Evolutionary conservation across 64 coral and sea anemone genomes (phyloP), one percentile per base, ranked within the genome.

Genomic region (Platygyra sinensis): DNA sequence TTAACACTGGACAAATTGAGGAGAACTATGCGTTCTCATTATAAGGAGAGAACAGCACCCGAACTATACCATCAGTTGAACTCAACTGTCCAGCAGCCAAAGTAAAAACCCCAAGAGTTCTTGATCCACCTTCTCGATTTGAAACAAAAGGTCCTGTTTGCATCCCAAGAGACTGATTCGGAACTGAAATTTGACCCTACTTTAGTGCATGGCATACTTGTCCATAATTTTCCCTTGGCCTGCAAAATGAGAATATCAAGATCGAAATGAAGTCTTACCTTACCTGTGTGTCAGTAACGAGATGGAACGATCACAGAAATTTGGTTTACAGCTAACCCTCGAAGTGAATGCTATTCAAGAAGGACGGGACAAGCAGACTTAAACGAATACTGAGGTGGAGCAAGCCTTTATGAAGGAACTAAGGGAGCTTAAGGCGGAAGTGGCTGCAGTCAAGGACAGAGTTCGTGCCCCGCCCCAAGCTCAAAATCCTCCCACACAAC

Each of bases 101-200:
- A 74, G 42, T 80, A 86, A 72, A 94, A 61, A 10, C 57, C 80
- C 16, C 87, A 94, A 54, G 38, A 94, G 11, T 86, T 94, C 27
- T 72, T 94, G 33, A 77, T 90, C 60, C 32, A 82, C 36, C 60
- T 77, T 0, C 39, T 94, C 18, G 74, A 94, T 73, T 71, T 86
- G 71, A 25, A 89, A 86, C 75, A n/a, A n/a, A n/a, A n/a, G n/a
- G n/a, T n/a, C n/a, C n/a, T n/a, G n/a, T n/a, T n/a, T n/a, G n/a
- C n/a, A 73, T 87, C 83, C 10, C 65, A 87, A 72, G 83, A 87
- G 19, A 52, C 42, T 2, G 83, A 73, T 17, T 73, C 83, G 8
- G 83, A 52, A n/a, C 72, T 91, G 51, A 91, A 80, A 36, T 91
- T 38, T 84, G 79, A 74, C n/a, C 62, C 36, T 60, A 59, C 62